These are phyloP conservation scores for Hylaeus anthracinus DNA, from an alignment of 1,140 invertebrate species.

Conservation along the genomic window DNA sequence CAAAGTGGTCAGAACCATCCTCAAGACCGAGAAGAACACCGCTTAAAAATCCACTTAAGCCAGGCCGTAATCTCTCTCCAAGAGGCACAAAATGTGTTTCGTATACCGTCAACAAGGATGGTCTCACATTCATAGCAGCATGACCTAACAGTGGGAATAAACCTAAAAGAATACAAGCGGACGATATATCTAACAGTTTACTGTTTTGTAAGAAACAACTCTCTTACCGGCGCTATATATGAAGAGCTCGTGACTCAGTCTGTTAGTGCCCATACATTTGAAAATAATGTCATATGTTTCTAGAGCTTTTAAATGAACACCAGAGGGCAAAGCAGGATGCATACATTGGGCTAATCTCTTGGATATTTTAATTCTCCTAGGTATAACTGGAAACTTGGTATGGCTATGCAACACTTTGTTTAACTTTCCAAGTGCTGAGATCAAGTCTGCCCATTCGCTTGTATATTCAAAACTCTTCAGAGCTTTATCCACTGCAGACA, in stretches of 20 bases:
- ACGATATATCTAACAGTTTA: constrained; percentile 14
- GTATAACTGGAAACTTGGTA: constrained; percentile 94
- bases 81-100: constrained; percentile 96
- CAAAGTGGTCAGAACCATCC: constrained; percentile 95
- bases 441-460: constrained; percentile 97
- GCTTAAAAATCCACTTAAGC: constrained; percentile 92
- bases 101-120: constrained; percentile 91
- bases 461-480: constrained; percentile 96
- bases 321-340: constrained; percentile 95
- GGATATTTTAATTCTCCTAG: constrained; percentile 93
- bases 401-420: constrained; percentile 92
- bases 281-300: constrained; percentile 98
- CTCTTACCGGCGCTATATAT: constrained; percentile 89
- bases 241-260: constrained; percentile 92
- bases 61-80: constrained; percentile 89
- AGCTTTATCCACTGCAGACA: constrained; percentile 92
- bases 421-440: constrained; percentile 94
- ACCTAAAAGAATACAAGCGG: constrained; percentile 80
- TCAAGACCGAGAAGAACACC: constrained; percentile 93
- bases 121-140: constrained; percentile 95
- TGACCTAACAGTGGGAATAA: constrained; percentile 94
- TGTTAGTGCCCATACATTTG: constrained; percentile 92
- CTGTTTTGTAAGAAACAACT: constrained; percentile 3
- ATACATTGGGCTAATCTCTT: constrained; percentile 97
- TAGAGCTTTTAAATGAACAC: constrained; percentile 95